Base-by-base conservation (phyloP, 2,113 vertebrate species). In the Sardina pilchardus region DNA sequence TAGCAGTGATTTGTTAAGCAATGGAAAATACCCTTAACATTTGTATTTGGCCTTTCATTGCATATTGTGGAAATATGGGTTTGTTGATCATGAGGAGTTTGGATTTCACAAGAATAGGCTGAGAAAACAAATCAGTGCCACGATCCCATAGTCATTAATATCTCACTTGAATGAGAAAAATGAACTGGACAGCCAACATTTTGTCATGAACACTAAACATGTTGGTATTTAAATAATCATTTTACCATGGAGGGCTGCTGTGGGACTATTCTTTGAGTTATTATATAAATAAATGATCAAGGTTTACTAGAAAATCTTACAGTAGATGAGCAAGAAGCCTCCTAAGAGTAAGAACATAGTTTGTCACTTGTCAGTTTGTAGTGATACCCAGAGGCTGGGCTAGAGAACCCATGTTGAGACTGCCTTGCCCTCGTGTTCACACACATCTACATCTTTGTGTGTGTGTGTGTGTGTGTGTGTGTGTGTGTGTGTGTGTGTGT, bases 241-340 rank as follows among this genome's bases (percentile, higher is more conserved):
- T 30, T 34, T 9, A 0, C 2, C 8, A 30, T 71, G 63, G 8
- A 16, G 30, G 71, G 14, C 71, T 78, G 63, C 63, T 36, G 30
- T 5, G 26, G 59, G 26, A 34, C 26, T 36, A 12, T 8, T 71
- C 0, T 1, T 78, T 36, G 30, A 42, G 67, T 34, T 84, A 84
- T 56, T 83, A 80, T 86, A 86, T 83, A 83, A 53, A 39, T 85
- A 85, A 81, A n/a, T 85, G 24, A 53, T 83, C 59, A n/a, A 50
- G 39, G 45, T 88, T 80, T 85, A 45, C 50, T 48, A 36, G 36
- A 78, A 36, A 14, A 10, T 5, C 14, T 39, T 34, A n/a, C n/a
- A n/a, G n/a, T n/a, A 75, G 26, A 12, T 10, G 3, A 9, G 1
- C 24, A 71, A 71, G 30, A 34, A 30, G 24, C 26, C 63, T 30